Evolutionary conservation across 2,113 vertebrate genomes (phyloP), one percentile per base, ranked within the genome.

Genomic region (Urocitellus parryii): DNA sequence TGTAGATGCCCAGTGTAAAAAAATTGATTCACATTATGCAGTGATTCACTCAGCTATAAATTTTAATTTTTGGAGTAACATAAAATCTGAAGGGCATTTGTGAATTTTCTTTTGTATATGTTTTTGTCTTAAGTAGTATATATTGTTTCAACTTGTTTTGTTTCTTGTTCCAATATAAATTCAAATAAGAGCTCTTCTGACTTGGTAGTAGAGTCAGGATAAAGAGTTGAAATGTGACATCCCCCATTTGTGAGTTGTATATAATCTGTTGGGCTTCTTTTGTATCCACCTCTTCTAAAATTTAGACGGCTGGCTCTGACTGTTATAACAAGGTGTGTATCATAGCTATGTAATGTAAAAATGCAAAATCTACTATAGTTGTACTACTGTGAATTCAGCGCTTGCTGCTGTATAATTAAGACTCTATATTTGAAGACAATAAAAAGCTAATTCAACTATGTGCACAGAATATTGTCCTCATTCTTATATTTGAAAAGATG

Each of bases 1-100:
- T 97, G 67, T 95, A 93, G 32, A 83, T 97, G 76, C 90, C 96
- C 16, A 53, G 68, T 98, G 85, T n/a, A 86, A 95, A 97, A 91
- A 94, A 20, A 94, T 63, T 92, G 67, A 96, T 88, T 82, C 65
- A 67, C 93, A 96, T 90, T 96, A 92, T 84, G 63, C 20, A 97
- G 24, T 37, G 14, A 89, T 79, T 89, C 63, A 89, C 86, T 98
- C 92, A 96, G 76, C 80, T 97, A 96, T 95, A 97, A 98, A 96
- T 89, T 95, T 93, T 3, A 73, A 4, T 78, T 97, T 97, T 98
- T 96, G 90, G 14, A 76, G 39, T 56, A 74, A n/a, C 27, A 63
- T 42, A 67, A 88, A 88, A 56, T 82, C 48, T 32, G 27, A 45
- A 34, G 39, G 83, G 8, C 17, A 37, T 27, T 90, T 88, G 8